Percentiles rank a stretch among this genome's conserved stretches.
phyloP scores from a whole-genome alignment of 2,113 vertebrate species.

The Leucopsar rothschildi region DNA sequence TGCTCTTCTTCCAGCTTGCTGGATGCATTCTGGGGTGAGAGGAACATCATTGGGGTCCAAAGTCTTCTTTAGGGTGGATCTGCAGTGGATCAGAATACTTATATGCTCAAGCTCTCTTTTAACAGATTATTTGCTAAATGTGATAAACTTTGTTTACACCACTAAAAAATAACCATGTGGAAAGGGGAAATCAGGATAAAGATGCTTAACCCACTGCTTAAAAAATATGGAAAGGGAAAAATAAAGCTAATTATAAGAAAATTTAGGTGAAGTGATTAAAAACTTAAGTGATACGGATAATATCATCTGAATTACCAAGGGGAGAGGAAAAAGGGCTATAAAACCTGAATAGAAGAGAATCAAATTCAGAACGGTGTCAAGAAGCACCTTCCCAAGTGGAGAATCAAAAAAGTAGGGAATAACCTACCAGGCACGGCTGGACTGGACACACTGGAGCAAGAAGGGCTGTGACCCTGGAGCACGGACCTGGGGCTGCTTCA shows the following conservation, averaged over 20 bases:
- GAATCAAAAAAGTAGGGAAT: background rate
- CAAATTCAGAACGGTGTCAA: conserved; percentile 38
- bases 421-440: background rate
- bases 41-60: background rate
- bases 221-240: background rate
- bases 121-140: background rate
- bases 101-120: background rate
- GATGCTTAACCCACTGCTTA: background rate
- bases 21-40: background rate
- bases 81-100: background rate
- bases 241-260: background rate
- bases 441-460: background rate
- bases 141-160: background rate
- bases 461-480: background rate
- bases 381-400: background rate
- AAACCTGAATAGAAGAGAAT: conserved; percentile 33
- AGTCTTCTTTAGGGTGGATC: background rate
- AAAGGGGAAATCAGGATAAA: conserved; percentile 5
- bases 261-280: background rate
- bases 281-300: background rate
- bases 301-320: background rate
- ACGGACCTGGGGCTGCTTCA: background rate
- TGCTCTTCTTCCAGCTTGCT: background rate
- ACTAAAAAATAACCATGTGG: background rate
- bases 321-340: conserved; percentile 8